phyloP scores from a whole-genome alignment of 2,797 vertebrate species.

The Epinephelus malabaricus region DNA sequence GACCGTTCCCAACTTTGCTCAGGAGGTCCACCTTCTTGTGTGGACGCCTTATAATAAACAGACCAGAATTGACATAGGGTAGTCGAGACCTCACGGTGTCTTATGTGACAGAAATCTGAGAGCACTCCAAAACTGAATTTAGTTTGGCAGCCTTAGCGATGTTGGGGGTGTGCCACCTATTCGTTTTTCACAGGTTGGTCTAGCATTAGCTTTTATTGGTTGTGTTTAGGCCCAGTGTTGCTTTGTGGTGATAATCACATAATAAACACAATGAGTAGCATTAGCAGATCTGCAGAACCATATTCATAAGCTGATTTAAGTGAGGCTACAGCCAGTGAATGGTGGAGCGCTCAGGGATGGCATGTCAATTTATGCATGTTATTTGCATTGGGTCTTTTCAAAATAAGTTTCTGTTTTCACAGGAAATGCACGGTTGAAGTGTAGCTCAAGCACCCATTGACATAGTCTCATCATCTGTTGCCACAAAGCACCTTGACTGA shows the following conservation, averaged over 20 bases:
- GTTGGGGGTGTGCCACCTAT: conserved; percentile 49
- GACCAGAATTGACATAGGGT: conserved; percentile 36
- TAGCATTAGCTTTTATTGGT: conserved; percentile 41
- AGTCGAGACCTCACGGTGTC: conserved; percentile 34
- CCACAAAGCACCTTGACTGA: no score
- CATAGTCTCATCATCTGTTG: no score
- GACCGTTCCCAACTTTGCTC: conserved; percentile 9
- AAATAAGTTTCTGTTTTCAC: no score
- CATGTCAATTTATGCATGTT: no score
- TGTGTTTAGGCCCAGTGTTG: conserved; percentile 27
- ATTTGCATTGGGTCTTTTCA: no score
- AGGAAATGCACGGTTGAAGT: no score
- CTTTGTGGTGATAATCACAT: conserved; percentile 51
- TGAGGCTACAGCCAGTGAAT: no score
- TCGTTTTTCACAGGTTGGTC: conserved; percentile 49
- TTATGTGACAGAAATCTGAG: conserved; percentile 37
- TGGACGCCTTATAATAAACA: conserved; percentile 31
- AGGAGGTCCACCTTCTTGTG: conserved; percentile 20
- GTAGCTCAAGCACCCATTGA: no score
- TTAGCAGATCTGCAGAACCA: conserved; percentile 25
- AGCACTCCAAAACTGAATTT: conserved; percentile 35
- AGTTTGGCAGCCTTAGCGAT: conserved; percentile 53
- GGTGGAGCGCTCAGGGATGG: no score
- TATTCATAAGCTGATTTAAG: background rate
- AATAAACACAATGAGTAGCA: conserved; percentile 52